Evolutionary conservation across 2,888 invertebrate genomes (phyloP), one percentile per base, ranked within the genome.

Genomic region (Lamellibrachia columna): DNA sequence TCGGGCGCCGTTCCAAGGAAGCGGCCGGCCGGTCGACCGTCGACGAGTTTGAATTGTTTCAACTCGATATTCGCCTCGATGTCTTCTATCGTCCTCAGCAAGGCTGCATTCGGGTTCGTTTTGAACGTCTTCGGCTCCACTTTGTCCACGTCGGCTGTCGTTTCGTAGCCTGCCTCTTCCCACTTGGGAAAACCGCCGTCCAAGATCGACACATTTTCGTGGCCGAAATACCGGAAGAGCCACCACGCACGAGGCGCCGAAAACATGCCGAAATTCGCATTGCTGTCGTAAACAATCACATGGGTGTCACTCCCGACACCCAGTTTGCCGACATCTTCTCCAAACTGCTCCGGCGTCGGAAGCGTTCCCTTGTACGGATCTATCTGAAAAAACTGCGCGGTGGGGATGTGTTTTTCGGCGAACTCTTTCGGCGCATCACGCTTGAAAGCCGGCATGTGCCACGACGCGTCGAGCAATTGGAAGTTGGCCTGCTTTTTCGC

Each of bases 201-300:
- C 8, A 96, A 93, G 7, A 96, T 93, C 11, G 95, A 95, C 2
- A 96, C 95, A 53, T 52, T 53, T 22, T 94, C 92, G 93, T 96
- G 96, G 15, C 96, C 96, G 94, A 96, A 96, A 0, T 95, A 93
- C 92, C 94, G 92, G 92, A 96, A 96, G 92, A 95, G 95, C 95
- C 95, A 96, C 96, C 96, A 96, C 7, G 95, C 95, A 53, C 96
- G 92, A 11, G 94, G 95, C 2, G 96, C 96, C 7, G 95, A 95
- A 92, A 95, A 95, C 55, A 95, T 91, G 1, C 95, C 95, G 93
- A 94, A 94, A 9, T 93, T 93, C 15, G 94, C 94, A 93, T 95
- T 95, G 53, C 94, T 95, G 93, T 96, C 96, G 94, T 96, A 96
- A 4, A 96, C 94, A 28, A 96, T 94, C 40, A 96, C 95, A 93